Percentiles rank a stretch among this genome's conserved stretches.
Evolutionary conservation across 2,888 invertebrate species (phyloP).

Genomic region (Eumacrocentrus americanus): DNA sequence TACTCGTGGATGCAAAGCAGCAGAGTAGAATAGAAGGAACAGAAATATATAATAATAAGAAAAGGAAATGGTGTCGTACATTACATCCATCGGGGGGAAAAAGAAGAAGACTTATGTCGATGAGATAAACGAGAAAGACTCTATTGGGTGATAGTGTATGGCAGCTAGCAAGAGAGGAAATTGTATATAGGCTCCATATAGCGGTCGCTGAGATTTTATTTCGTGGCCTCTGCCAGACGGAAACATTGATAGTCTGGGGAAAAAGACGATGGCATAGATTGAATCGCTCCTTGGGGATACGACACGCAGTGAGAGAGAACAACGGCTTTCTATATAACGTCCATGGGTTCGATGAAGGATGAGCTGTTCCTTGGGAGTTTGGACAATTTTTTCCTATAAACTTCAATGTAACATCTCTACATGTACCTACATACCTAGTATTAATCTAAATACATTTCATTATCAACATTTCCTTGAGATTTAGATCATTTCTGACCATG

Average conservation of each 20-base stretch:
- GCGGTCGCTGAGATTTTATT: constrained; percentile 32
- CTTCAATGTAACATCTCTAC: neutral
- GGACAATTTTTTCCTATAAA: neutral
- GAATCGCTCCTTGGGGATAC: constrained; percentile 47
- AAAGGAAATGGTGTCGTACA: neutral
- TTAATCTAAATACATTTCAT: neutral
- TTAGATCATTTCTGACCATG: too few relatives aligned
- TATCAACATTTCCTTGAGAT: neutral
- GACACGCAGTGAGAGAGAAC: constrained; percentile 7
- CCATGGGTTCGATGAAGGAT: constrained; percentile 21
- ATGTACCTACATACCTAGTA: too few relatives aligned
- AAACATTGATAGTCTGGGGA: constrained; percentile 39
- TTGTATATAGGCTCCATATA: neutral
- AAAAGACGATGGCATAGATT: constrained; percentile 44
- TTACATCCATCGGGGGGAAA: neutral
- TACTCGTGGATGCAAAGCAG: too few relatives aligned
- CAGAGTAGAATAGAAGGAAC: neutral
- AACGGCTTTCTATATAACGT: constrained; percentile 13
- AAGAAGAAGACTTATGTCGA: too few relatives aligned
- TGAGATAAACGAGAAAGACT: neutral
- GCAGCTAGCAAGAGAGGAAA: neutral
- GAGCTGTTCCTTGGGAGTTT: too few relatives aligned
- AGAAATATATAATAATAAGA: neutral
- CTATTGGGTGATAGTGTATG: neutral
- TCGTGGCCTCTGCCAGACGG: constrained; percentile 21